These are phyloP conservation scores for Dendrolimus punctatus DNA, from an alignment of 1,140 invertebrate genomes.

Conservation along the genomic window DNA sequence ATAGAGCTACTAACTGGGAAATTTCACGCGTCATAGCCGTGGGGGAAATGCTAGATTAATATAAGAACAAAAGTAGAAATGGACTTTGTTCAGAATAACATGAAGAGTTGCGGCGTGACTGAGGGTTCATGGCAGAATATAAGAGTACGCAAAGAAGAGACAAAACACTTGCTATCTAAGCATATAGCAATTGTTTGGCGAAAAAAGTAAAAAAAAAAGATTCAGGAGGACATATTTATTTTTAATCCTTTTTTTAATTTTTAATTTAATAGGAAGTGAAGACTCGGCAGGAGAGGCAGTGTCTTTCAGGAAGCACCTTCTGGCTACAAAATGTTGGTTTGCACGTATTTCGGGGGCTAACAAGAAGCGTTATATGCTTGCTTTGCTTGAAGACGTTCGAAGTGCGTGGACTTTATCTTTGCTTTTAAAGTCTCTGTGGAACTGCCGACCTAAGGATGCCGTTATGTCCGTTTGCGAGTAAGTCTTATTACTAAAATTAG, in stretches of 20 bases:
- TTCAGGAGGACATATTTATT: no score
- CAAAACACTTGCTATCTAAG: background rate
- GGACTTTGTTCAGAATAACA: conserved; percentile 1
- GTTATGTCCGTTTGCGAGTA: conserved; percentile 29
- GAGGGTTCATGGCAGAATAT: no score
- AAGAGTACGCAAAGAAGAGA: conserved; percentile 2
- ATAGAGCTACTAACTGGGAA: no score
- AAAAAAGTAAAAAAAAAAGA: no score
- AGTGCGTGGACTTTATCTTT: conserved; percentile 44
- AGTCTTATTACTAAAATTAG: background rate
- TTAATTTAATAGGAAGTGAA: conserved; percentile 6
- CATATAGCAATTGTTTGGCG: no score
- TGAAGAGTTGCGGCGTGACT: background rate
- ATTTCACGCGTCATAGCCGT: no score
- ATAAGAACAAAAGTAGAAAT: no score
- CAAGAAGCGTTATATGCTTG: conserved; percentile 45
- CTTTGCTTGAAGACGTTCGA: conserved; percentile 34
- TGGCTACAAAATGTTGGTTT: conserved; percentile 45
- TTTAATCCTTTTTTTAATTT: background rate
- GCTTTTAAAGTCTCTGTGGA: conserved; percentile 55
- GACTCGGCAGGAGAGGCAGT: conserved; percentile 19
- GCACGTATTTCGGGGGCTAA: conserved; percentile 38
- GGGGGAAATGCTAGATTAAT: no score
- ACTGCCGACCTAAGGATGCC: conserved; percentile 48
- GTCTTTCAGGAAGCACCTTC: conserved; percentile 32